Evolutionary conservation across 2,888 invertebrate genomes (phyloP).

Genomic region (Masnerella sp.): DNA sequence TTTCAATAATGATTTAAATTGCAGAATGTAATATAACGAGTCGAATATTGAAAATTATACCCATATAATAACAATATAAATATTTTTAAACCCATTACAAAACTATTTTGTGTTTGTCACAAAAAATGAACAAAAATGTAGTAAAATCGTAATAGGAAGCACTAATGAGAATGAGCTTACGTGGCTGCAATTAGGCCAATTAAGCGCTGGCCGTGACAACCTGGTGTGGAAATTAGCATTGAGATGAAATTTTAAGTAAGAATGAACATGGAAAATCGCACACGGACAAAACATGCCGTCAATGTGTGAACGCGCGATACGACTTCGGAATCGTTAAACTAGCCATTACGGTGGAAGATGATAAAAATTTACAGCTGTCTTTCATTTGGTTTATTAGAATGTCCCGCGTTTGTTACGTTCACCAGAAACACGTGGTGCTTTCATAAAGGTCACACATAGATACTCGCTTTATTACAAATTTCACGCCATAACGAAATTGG

Average conservation of each 20-base stretch:
- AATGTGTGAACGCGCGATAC: constrained; percentile 16
- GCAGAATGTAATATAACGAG: no score
- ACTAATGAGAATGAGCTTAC: constrained; percentile 21
- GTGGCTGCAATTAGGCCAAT: constrained; percentile 29
- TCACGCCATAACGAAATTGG: no score
- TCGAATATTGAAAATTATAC: no score
- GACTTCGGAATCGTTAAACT: constrained; percentile 16
- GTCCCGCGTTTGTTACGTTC: constrained; percentile 12
- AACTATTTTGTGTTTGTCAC: no score
- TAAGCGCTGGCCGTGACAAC: background rate
- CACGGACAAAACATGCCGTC: constrained; percentile 7
- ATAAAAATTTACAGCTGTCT: constrained; percentile 64
- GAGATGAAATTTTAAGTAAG: constrained; percentile 19
- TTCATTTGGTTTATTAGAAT: constrained; percentile 43
- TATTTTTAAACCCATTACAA: no score
- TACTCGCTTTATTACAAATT: no score
- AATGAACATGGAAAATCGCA: background rate
- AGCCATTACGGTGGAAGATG: constrained; percentile 61
- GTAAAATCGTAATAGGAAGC: background rate
- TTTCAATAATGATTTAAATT: no score
- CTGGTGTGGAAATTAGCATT: constrained; percentile 6
- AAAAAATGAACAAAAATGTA: no score
- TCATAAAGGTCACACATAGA: constrained; percentile 7
- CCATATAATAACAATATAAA: no score
- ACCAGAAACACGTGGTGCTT: constrained; percentile 14